These are phyloP conservation scores for Anneissia japonica DNA, from an alignment of 35 echinoderm and acorn worm genomes.

Conservation along the genomic window DNA sequence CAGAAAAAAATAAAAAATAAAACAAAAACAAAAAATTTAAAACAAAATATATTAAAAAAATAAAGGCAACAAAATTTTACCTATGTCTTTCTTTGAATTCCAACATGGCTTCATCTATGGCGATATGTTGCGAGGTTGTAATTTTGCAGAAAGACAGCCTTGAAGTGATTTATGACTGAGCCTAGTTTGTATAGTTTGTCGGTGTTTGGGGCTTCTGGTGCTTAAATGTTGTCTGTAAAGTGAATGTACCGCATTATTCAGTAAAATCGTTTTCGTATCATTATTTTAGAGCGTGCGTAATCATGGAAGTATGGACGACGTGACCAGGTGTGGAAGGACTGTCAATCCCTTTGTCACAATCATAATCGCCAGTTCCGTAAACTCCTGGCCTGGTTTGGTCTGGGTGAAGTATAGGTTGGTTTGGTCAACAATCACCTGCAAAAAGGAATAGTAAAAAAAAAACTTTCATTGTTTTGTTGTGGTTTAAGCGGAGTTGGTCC, in stretches of 20 bases:
- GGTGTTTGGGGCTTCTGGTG: background rate
- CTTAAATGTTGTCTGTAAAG: background rate
- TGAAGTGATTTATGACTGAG: constrained; percentile 1
- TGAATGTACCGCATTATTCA: background rate
- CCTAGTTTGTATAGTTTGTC: background rate
- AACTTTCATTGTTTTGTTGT: too few species aligned
- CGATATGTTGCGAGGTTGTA: constrained; percentile 15
- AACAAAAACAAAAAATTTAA: too few species aligned
- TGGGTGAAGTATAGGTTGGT: background rate
- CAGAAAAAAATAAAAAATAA: too few species aligned
- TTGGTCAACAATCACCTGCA: background rate
- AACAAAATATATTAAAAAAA: too few species aligned
- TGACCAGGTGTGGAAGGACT: background rate
- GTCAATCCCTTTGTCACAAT: background rate
- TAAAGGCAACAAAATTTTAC: constrained; percentile 49
- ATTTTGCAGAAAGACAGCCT: background rate
- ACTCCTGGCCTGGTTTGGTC: background rate
- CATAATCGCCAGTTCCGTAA: background rate
- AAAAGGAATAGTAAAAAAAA: background rate
- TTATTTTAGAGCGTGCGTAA: background rate
- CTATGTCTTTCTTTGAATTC: constrained; percentile 6
- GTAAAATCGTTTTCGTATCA: background rate
- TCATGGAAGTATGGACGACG: background rate
- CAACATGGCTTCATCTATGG: constrained; percentile 53
- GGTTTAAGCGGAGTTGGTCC: too few species aligned